A percentile compares a stretch with the other conserved stretches of the same genome.
These are phyloP conservation scores for Myotis myotis DNA, from an alignment of 2,797 vertebrate genomes.

Conservation along the genomic window DNA sequence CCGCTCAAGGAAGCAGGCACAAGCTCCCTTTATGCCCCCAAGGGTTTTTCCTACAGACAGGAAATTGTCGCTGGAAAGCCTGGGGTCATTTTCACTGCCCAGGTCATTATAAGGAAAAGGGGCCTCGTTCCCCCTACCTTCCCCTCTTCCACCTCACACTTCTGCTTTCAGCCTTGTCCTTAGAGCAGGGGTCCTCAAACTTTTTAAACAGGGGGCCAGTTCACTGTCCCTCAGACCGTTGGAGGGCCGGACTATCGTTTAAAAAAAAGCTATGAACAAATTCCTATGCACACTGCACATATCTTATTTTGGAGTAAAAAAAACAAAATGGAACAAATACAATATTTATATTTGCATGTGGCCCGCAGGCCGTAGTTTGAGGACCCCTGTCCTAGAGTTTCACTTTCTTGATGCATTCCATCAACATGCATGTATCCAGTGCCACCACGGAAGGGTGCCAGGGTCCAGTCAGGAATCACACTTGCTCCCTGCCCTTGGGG, in stretches of 20 bases:
- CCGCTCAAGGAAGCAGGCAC: not conserved
- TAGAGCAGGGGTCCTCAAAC: not conserved
- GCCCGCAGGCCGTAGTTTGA: no score
- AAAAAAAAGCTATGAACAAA: no score
- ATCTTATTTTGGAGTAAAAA: no score
- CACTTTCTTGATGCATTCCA: not conserved
- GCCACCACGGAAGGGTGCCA: not conserved
- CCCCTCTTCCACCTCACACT: not conserved
- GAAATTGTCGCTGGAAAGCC: not conserved
- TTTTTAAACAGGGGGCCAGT: no score
- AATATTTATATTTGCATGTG: no score
- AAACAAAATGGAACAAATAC: no score
- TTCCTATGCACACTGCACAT: no score
- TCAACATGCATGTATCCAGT: not conserved
- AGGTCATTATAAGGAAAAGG: not conserved
- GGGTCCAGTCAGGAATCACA: not conserved
- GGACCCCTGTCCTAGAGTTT: not conserved
- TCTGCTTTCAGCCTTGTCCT: not conserved
- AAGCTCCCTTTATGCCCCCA: not conserved
- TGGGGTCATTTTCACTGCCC: not conserved
- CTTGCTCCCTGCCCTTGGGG: not conserved
- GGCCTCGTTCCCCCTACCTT: not conserved
- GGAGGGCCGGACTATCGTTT: no score
- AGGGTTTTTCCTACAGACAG: not conserved
- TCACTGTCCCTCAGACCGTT: no score